Conservation (phyloP, 2,113 vertebrate genomes). For the Tringa solitaria region DNA sequence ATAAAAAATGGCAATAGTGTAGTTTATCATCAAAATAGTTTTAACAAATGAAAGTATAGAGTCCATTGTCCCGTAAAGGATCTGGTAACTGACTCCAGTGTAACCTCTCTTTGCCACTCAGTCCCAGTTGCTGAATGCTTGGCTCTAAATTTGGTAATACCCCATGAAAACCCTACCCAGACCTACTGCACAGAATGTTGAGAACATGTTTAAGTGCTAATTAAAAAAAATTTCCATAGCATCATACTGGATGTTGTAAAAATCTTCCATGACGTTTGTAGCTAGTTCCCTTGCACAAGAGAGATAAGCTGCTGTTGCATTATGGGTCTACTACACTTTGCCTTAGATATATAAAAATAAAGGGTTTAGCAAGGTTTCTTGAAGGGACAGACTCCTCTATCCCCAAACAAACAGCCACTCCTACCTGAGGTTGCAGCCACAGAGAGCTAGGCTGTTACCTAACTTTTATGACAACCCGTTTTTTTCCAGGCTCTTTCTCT, state of each 20-base stretch:
- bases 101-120: background rate
- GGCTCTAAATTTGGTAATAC: background rate
- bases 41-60: background rate
- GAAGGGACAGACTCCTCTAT: background rate
- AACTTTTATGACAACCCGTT: background rate
- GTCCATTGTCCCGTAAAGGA: background rate
- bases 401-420: background rate
- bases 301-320: background rate
- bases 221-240: background rate
- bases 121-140: background rate
- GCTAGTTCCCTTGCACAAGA: background rate
- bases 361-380: background rate
- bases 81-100: background rate
- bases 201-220: background rate
- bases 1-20: background rate
- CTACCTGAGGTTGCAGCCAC: background rate
- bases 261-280: background rate
- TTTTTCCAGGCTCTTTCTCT: background rate
- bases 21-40: background rate
- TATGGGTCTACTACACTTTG: rapidly evolving
- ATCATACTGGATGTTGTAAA: too few relatives aligned
- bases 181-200: background rate
- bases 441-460: background rate
- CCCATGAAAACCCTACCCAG: background rate
- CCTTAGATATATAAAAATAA: background rate